phyloP scores from a whole-genome alignment of 2,888 invertebrate genomes.

The Syrphus vitripennis region DNA sequence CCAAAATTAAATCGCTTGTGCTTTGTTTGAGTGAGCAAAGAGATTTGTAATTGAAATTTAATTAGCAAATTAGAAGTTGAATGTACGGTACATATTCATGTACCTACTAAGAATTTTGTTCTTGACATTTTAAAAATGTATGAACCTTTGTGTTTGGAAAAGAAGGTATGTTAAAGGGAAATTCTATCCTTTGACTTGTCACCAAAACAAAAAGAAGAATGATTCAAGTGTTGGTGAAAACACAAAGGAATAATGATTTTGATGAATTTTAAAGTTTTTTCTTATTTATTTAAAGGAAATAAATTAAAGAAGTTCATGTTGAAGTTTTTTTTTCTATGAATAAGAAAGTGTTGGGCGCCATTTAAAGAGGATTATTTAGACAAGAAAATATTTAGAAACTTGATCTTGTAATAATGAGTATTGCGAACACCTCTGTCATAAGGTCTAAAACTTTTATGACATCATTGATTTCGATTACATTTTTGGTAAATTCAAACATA shows the following conservation, averaged over 20 bases:
- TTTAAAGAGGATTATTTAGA: too few species aligned
- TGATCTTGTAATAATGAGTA: too few species aligned
- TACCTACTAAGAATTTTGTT: background rate
- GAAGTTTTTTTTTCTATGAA: too few species aligned
- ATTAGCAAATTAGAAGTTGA: conserved; percentile 24
- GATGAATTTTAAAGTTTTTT: too few species aligned
- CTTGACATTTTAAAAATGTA: background rate
- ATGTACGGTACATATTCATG: background rate
- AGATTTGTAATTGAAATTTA: conserved; percentile 60
- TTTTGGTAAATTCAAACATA: too few species aligned
- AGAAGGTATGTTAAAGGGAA: background rate
- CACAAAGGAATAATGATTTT: too few species aligned
- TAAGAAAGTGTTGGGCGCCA: background rate
- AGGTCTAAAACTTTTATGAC: too few species aligned
- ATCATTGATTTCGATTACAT: too few species aligned
- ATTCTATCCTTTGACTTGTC: too few species aligned
- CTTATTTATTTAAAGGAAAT: too few species aligned
- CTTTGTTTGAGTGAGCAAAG: conserved; percentile 44
- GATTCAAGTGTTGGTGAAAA: background rate
- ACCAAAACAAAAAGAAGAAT: background rate
- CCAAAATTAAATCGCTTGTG: conserved; percentile 51
- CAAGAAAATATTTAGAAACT: too few species aligned
- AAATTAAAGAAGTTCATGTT: background rate
- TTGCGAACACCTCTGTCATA: too few species aligned
- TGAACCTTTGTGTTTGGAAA: background rate